Conservation (phyloP, 1,140 invertebrate species). For the Archegozetes longisetosus region DNA sequence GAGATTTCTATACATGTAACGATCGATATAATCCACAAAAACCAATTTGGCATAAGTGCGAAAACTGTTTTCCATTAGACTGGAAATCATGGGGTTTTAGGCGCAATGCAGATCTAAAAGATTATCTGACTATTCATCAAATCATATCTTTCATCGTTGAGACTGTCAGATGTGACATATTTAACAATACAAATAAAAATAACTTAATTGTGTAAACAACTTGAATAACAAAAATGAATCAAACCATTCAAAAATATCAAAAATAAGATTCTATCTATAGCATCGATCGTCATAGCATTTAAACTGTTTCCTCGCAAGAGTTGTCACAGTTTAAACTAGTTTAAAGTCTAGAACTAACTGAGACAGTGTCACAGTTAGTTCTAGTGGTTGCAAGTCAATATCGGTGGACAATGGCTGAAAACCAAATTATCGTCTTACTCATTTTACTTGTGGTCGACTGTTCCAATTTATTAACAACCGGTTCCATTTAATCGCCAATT, state of each 20-base stretch:
- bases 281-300: slow-evolving; percentile 75
- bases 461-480: no score
- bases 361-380: slow-evolving; percentile 22
- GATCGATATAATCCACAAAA: slow-evolving; percentile 37
- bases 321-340: no score
- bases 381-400: slow-evolving; percentile 21
- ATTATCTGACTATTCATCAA: slow-evolving; percentile 53
- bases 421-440: slow-evolving; percentile 29
- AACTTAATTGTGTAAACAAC: slow-evolving; percentile 48
- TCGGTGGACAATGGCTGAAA: slow-evolving; percentile 24
- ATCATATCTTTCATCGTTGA: slow-evolving; percentile 51
- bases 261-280: no score
- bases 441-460: slow-evolving; percentile 26
- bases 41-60: slow-evolving; percentile 54
- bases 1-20: slow-evolving; percentile 35
- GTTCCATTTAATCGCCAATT: no score
- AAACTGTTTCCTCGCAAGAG: slow-evolving; percentile 47
- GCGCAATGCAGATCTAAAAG: slow-evolving; percentile 47
- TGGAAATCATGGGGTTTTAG: slow-evolving; percentile 74
- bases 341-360: no score
- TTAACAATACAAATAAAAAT: no score
- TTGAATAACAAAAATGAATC: slow-evolving; percentile 70
- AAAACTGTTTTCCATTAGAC: slow-evolving; percentile 77
- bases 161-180: slow-evolving; percentile 27
- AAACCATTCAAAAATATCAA: slow-evolving; percentile 54